Conservation (phyloP, 2,113 vertebrate species). For the Bujurquina vittata region DNA sequence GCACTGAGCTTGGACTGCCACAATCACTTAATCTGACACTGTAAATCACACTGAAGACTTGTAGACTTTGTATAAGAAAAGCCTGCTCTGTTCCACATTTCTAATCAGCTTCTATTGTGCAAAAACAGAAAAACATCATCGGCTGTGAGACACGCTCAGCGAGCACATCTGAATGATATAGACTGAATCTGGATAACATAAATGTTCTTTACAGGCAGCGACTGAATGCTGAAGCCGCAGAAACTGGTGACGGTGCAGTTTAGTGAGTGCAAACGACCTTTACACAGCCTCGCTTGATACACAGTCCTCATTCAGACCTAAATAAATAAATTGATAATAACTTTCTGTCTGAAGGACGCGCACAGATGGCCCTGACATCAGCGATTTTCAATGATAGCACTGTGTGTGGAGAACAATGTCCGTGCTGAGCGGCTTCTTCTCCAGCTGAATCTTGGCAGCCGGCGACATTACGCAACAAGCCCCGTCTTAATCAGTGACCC, state of each 20-base stretch:
- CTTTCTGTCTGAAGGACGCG: slow-evolving; percentile 38
- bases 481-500: slow-evolving; percentile 47
- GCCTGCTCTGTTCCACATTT: no score
- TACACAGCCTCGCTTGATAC: slow-evolving; percentile 2
- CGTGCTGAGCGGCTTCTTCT: neutral
- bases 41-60: neutral
- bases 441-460: slow-evolving; percentile 41
- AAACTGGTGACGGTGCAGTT: neutral
- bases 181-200: neutral
- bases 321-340: slow-evolving; percentile 47
- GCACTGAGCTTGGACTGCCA: neutral
- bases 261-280: slow-evolving; percentile 31
- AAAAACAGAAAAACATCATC: neutral
- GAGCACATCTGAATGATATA: neutral
- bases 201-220: neutral
- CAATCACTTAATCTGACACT: neutral
- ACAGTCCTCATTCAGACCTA: slow-evolving; percentile 18
- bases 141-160: neutral
- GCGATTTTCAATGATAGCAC: slow-evolving; percentile 41
- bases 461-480: slow-evolving; percentile 37
- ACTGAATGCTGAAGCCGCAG: slow-evolving; percentile 7
- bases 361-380: slow-evolving; percentile 47
- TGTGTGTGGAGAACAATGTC: slow-evolving; percentile 39
- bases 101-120: neutral
- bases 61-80: neutral